Percentiles rank a stretch among this genome's conserved stretches.
Conservation (phyloP, 2,113 vertebrate species). For the Planiliza haematocheilus region DNA sequence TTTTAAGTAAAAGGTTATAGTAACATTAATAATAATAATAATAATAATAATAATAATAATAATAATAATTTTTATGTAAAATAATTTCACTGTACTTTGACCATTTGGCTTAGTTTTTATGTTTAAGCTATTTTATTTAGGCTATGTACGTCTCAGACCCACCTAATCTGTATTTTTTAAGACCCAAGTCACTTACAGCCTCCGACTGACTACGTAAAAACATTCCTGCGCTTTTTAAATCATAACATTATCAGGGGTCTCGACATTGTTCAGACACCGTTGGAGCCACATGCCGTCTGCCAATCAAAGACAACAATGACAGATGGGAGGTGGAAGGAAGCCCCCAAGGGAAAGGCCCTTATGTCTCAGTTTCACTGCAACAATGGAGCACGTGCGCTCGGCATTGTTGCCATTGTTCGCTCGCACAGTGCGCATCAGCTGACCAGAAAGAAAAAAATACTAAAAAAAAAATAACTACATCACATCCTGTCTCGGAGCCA, state of each 20-base stretch:
- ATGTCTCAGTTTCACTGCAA: slow-evolving; percentile 80
- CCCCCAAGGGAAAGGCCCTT: slow-evolving; percentile 59
- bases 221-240: slow-evolving; percentile 56
- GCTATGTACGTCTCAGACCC: not conserved
- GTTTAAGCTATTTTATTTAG: no score
- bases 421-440: slow-evolving; percentile 70
- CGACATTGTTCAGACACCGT: slow-evolving; percentile 47
- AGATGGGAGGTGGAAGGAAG: slow-evolving; percentile 64
- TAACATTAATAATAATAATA: no score
- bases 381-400: slow-evolving; percentile 73
- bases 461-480: slow-evolving; percentile 47
- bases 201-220: not conserved
- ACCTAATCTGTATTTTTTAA: not conserved
- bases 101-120: no score
- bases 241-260: slow-evolving; percentile 49
- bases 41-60: no score
- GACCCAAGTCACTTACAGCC: not conserved
- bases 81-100: no score
- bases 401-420: slow-evolving; percentile 70
- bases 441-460: slow-evolving; percentile 48
- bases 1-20: no score
- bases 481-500: slow-evolving; percentile 69
- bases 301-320: slow-evolving; percentile 66
- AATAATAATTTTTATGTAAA: no score
- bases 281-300: slow-evolving; percentile 62